Conservation (phyloP, 2,888 invertebrate genomes). For the Polydrusus cervinus region DNA sequence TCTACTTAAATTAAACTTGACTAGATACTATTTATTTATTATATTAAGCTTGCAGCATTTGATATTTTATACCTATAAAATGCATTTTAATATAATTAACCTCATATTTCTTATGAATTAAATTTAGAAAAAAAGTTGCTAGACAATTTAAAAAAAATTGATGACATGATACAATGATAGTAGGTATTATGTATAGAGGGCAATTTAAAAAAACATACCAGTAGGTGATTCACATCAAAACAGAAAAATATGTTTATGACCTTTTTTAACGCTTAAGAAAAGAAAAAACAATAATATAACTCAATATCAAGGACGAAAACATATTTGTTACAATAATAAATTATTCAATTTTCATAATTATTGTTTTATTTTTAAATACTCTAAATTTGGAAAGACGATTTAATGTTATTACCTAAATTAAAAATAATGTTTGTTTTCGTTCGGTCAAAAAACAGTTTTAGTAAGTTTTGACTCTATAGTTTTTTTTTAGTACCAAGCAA, state of each 20-base stretch:
- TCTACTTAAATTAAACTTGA: constrained; percentile 48
- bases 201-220: no score
- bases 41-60: neutral
- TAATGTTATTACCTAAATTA: no score
- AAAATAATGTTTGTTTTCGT: neutral
- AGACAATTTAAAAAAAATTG: no score
- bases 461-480: no score
- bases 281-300: neutral
- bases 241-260: neutral
- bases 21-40: constrained; percentile 8
- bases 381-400: neutral
- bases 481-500: no score
- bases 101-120: neutral
- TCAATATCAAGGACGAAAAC: constrained; percentile 8
- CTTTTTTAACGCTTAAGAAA: constrained; percentile 1
- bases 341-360: constrained; percentile 6
- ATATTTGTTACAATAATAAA: constrained; percentile 1
- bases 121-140: no score
- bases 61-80: neutral
- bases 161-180: no score
- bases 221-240: neutral
- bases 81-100: neutral
- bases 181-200: no score
- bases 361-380: constrained; percentile 3
- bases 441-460: no score